These are phyloP conservation scores for Rhagonycha lutea DNA, from an alignment of 2,888 invertebrate genomes.

Conservation along the genomic window DNA sequence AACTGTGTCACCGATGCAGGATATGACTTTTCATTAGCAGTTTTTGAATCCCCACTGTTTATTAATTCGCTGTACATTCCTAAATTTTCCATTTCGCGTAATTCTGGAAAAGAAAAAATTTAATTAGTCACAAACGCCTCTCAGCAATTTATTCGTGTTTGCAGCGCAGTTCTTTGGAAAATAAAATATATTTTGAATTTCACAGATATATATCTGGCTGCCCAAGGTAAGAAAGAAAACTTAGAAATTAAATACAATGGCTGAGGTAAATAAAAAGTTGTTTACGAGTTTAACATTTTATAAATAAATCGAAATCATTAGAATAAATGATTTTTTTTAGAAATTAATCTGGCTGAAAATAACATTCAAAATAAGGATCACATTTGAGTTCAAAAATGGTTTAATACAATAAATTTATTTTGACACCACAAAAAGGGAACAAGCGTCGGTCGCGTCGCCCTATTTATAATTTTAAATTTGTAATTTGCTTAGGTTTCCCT, in stretches of 20 bases:
- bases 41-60: neutral
- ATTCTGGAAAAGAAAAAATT: neutral
- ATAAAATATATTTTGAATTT: neutral
- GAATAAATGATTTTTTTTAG: too few relatives aligned
- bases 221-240: neutral
- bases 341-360: too few relatives aligned
- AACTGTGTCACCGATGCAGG: slow-evolving; percentile 41
- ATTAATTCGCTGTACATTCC: neutral
- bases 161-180: neutral
- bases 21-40: slow-evolving; percentile 22
- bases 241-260: neutral
- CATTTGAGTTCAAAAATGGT: too few relatives aligned
- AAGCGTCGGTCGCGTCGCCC: neutral
- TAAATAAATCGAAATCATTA: neutral
- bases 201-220: neutral
- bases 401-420: neutral
- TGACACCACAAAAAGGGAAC: neutral
- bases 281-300: neutral
- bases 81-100: neutral
- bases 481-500: neutral
- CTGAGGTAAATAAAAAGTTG: neutral
- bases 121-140: neutral
- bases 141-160: neutral
- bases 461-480: neutral
- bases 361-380: too few relatives aligned